A percentile compares a stretch with the other conserved stretches of the same genome.
phyloP scores from a whole-genome alignment of 2,113 vertebrate genomes.

The Cyprinodon variegatus region DNA sequence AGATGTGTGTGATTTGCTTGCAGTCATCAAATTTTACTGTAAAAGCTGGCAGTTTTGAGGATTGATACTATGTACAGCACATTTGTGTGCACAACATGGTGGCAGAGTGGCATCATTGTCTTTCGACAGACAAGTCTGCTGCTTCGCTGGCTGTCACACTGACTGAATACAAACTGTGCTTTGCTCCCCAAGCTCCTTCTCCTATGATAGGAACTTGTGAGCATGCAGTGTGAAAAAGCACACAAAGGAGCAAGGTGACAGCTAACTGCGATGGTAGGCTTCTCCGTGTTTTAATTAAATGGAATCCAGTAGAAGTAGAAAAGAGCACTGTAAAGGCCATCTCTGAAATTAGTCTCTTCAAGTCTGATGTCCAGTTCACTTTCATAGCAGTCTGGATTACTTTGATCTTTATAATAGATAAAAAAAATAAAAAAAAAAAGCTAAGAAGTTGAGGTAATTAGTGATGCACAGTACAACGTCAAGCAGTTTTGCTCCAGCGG shows the following conservation, averaged over 20 bases:
- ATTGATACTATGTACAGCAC: conserved; percentile 44
- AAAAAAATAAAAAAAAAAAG: conserved; percentile 8
- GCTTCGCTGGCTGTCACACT: conserved; percentile 67
- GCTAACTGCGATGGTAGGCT: conserved; percentile 39
- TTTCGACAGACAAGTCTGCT: conserved; percentile 68
- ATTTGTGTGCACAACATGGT: conserved; percentile 69
- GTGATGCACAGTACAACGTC: conserved; percentile 52
- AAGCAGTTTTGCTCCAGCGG: conserved; percentile 34
- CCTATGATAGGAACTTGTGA: conserved; percentile 62
- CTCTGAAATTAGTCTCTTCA: conserved; percentile 41
- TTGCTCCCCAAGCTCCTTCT: conserved; percentile 62
- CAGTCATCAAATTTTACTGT: conserved; percentile 34
- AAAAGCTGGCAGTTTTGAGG: conserved; percentile 50
- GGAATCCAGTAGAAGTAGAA: conserved; percentile 38
- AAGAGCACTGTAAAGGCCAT: conserved; percentile 14
- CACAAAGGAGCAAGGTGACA: conserved; percentile 48
- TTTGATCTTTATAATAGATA: conserved; percentile 15
- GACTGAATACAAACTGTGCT: conserved; percentile 70
- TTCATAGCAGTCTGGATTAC: conserved; percentile 44
- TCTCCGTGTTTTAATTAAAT: conserved; percentile 53
- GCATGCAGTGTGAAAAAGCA: conserved; percentile 52
- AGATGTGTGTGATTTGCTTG: conserved; percentile 25
- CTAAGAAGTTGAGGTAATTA: conserved; percentile 48
- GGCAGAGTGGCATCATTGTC: conserved; percentile 68
- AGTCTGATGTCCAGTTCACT: conserved; percentile 36